Conservation (phyloP, 2,113 vertebrate genomes). For the Gobius niger region DNA sequence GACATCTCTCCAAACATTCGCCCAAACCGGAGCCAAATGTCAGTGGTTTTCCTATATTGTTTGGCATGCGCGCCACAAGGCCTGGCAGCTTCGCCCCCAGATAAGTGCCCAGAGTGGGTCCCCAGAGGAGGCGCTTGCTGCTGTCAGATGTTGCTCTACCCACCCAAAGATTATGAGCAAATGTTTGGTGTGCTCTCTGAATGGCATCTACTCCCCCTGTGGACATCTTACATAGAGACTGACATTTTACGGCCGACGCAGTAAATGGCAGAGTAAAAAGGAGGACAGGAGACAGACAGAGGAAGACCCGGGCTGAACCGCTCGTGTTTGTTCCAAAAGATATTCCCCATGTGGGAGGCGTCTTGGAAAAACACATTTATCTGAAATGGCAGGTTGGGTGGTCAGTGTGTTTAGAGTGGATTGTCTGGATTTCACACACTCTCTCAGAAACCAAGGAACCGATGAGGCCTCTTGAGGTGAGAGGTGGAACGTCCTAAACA, state of each 20-base stretch:
- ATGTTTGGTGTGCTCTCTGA: constrained; percentile 64
- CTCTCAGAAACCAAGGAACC: too few relatives aligned
- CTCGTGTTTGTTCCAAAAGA: constrained; percentile 38
- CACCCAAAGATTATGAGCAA: constrained; percentile 65
- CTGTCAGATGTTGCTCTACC: constrained; percentile 66
- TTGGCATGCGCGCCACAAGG: constrained; percentile 34
- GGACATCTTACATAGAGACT: constrained; percentile 58
- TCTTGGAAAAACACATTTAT: constrained; percentile 12
- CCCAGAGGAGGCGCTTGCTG: constrained; percentile 47
- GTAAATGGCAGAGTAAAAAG: constrained; percentile 60
- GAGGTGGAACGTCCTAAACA: too few relatives aligned
- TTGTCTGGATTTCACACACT: too few relatives aligned
- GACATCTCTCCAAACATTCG: constrained; percentile 45
- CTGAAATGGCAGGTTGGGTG: background rate
- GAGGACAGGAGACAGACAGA: constrained; percentile 26
- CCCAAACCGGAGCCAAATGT: constrained; percentile 15
- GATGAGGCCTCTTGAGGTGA: too few relatives aligned
- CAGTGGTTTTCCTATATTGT: constrained; percentile 28
- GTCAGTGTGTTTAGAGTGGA: constrained; percentile 4
- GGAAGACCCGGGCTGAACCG: constrained; percentile 27
- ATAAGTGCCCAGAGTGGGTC: constrained; percentile 55
- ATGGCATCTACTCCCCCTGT: constrained; percentile 58
- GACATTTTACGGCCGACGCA: constrained; percentile 63
- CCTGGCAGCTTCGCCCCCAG: constrained; percentile 21
- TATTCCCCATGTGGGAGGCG: constrained; percentile 23